Evolutionary conservation across 1,140 invertebrate species (phyloP).

Genomic region (Macrocentrus cingulum): DNA sequence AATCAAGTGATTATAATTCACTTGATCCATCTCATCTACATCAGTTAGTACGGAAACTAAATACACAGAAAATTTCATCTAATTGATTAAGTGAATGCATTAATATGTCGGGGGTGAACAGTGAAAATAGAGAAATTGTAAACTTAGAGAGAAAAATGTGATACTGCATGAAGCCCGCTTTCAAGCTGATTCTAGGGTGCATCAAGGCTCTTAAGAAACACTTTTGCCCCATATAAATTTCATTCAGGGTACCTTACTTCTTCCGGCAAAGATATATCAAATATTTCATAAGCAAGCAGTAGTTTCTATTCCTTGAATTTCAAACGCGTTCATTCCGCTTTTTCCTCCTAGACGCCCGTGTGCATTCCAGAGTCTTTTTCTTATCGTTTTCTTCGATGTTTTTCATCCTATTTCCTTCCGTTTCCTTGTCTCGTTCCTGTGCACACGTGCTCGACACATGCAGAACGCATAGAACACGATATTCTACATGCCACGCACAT

Average conservation of each 20-base stretch:
- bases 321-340: conserved; percentile 24
- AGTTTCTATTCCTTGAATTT: conserved; percentile 36
- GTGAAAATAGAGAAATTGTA: too few species aligned
- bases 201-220: conserved; percentile 32
- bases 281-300: conserved; percentile 46
- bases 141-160: too few species aligned
- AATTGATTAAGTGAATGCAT: too few species aligned
- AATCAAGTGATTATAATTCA: background rate
- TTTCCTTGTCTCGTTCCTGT: background rate
- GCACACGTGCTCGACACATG: conserved; percentile 11
- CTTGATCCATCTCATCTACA: too few species aligned
- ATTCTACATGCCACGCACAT: conserved; percentile 40
- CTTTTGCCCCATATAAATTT: conserved; percentile 36
- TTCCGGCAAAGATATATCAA: conserved; percentile 30
- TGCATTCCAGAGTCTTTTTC: background rate
- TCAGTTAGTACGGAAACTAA: too few species aligned
- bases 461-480: conserved; percentile 21
- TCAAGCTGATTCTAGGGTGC: background rate
- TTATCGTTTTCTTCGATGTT: conserved; percentile 6
- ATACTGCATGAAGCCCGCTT: conserved; percentile 11
- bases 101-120: too few species aligned
- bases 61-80: too few species aligned
- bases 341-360: background rate
- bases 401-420: background rate
- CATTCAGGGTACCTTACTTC: conserved; percentile 21